Conservation (phyloP, 2,888 invertebrate species). For the Thera obeliscata region DNA sequence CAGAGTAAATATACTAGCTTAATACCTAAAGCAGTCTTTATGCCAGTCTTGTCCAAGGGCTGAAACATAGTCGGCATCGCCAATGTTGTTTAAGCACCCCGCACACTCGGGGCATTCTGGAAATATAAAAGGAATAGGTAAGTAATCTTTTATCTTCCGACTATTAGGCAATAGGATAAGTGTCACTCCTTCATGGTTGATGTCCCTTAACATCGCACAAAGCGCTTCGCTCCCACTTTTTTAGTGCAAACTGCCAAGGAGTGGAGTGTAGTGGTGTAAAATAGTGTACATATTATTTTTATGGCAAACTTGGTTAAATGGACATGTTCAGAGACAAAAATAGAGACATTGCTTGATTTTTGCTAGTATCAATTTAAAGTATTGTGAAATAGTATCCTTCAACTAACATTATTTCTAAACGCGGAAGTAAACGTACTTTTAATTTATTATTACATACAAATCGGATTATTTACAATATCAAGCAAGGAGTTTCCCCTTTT, state of each 20-base stretch:
- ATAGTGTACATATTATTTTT: too few relatives aligned
- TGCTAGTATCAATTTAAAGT: not conserved
- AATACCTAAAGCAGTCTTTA: constrained; percentile 93
- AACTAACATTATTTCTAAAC: constrained; percentile 32
- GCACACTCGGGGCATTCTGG: constrained; percentile 84
- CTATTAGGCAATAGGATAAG: too few relatives aligned
- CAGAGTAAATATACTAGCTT: not conserved
- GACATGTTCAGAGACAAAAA: too few relatives aligned
- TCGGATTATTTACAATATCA: not conserved
- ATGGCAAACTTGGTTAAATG: too few relatives aligned
- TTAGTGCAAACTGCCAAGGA: too few relatives aligned
- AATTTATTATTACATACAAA: not conserved
- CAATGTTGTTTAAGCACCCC: constrained; percentile 89
- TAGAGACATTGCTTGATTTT: too few relatives aligned
- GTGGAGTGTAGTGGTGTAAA: too few relatives aligned
- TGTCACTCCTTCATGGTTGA: too few relatives aligned
- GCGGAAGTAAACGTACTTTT: constrained; percentile 26
- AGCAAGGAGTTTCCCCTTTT: not conserved
- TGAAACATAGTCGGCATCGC: constrained; percentile 91
- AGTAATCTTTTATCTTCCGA: too few relatives aligned
- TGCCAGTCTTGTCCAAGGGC: constrained; percentile 95
- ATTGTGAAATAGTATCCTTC: constrained; percentile 42
- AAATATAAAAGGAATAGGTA: not conserved
- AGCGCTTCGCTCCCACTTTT: too few relatives aligned
- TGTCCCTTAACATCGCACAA: too few relatives aligned